Evolutionary conservation across 2,888 invertebrate genomes (phyloP).

Genomic region (Amaurobius ferox): DNA sequence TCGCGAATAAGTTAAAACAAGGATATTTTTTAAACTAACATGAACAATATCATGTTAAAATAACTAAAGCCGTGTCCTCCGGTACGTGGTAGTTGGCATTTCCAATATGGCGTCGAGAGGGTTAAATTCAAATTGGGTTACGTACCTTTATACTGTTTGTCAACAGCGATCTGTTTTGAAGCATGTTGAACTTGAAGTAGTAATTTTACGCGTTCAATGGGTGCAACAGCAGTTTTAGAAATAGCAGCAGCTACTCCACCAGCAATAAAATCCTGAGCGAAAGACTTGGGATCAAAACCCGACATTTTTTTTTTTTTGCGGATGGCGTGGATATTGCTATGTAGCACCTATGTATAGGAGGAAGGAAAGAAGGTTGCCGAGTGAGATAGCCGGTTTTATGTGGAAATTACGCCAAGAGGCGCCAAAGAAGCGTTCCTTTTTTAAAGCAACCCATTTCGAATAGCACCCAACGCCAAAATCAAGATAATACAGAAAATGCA

Average conservation of each 20-base stretch:
- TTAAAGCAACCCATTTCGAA: neutral
- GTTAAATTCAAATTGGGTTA: conserved; percentile 7
- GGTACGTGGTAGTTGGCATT: neutral
- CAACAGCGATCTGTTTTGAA: conserved; percentile 77
- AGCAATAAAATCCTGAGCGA: conserved; percentile 75
- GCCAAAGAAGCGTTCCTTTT: neutral
- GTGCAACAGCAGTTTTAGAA: conserved; percentile 78
- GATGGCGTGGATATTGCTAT: neutral
- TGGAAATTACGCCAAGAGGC: neutral
- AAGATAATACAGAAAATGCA: too few species aligned
- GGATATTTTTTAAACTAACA: too few species aligned
- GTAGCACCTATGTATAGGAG: neutral
- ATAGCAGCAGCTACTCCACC: conserved; percentile 78
- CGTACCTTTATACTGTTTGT: conserved; percentile 80
- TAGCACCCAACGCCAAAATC: too few species aligned
- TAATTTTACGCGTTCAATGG: conserved; percentile 78
- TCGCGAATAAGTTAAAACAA: too few species aligned
- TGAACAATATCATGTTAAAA: too few species aligned
- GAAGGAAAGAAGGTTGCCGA: neutral
- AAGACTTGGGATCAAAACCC: conserved; percentile 71
- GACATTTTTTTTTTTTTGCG: neutral
- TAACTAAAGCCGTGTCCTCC: too few species aligned
- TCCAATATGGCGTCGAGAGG: conserved; percentile 61
- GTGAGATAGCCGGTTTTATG: neutral
- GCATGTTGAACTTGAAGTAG: conserved; percentile 77